Conservation (phyloP, 2,113 vertebrate species). For the Sinocyclocheilus anophthalmus region DNA sequence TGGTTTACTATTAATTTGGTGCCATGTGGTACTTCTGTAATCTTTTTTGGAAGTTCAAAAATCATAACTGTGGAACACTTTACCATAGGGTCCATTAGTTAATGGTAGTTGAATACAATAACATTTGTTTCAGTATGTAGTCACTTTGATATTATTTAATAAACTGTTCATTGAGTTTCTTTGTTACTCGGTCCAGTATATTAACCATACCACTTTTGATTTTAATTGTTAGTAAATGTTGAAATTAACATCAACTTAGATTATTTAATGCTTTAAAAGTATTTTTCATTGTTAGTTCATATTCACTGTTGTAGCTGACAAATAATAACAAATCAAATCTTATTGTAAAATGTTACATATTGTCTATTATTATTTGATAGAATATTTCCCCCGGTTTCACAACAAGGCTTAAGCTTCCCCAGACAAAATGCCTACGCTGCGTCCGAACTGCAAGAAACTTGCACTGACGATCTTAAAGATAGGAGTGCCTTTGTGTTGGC, state of each 20-base stretch:
- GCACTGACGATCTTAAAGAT: no score
- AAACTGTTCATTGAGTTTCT: not conserved
- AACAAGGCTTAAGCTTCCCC: no score
- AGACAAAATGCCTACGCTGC: no score
- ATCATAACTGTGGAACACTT: not conserved
- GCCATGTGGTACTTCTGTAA: no score
- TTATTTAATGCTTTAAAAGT: no score
- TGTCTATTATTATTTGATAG: not conserved
- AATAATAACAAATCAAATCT: no score
- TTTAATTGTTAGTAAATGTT: not conserved
- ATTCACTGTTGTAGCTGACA: no score
- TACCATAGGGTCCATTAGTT: not conserved
- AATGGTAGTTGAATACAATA: not conserved
- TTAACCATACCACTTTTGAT: not conserved
- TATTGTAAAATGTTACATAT: not conserved
- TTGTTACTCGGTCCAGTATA: not conserved
- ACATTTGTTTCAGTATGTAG: not conserved
- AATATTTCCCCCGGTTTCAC: not conserved
- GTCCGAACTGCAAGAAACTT: no score
- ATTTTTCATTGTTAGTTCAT: no score
- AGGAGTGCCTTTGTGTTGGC: no score
- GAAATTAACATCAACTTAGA: not conserved
- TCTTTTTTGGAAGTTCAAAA: not conserved
- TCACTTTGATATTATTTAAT: not conserved
- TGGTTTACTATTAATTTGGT: no score